Evolutionary conservation across 1,140 invertebrate species (phyloP), one percentile per base, ranked within the genome.

Genomic region (Drosophila seguyi): DNA sequence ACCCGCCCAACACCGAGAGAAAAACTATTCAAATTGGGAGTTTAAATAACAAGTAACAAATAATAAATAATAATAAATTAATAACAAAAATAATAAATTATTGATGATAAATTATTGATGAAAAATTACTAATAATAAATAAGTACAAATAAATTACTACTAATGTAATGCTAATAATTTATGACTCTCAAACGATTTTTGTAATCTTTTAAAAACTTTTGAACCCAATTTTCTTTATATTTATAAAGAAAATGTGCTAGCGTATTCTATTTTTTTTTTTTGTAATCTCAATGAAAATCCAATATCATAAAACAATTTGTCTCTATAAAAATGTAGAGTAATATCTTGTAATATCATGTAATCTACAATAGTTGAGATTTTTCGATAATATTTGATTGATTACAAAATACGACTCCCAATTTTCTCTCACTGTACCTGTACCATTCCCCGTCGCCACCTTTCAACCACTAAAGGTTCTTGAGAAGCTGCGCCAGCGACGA

Each of bases 401-500:
- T 20, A 34, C n/a, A 1, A 6, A 6, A 7, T 3, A 7, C 11
- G 1, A 2, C 20, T 0, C 29, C 1, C 8, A 1, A 3, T 29
- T 42, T 66, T 14, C 31, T 41, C 36, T 4, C 47, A 69, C 62
- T 69, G 62, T 18, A n/a, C 1, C 1, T 27, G 34, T 47, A 45
- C 31, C 62, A 36, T 22, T 22, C 36, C 29, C 22, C 53, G 65
- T 53, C 53, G 27, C 25, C 66, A 47, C 34, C 52, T 72, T 58
- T 72, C 20, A 55, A 69, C 48, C 67, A 71, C 61, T 68, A 53
- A 90, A 90, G 81, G 86, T 90, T 90, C 85, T 85, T 90, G 74
- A 81, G 81, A 90, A 88, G 84, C 80, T 79, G 72, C 79, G 75
- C 57, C 79, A 42, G 45, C 73, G 73, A 61, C 75, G 74, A 55